Evolutionary conservation across 1,140 invertebrate species (phyloP), one percentile per base, ranked within the genome.

Genomic region (Calosoma granatense): DNA sequence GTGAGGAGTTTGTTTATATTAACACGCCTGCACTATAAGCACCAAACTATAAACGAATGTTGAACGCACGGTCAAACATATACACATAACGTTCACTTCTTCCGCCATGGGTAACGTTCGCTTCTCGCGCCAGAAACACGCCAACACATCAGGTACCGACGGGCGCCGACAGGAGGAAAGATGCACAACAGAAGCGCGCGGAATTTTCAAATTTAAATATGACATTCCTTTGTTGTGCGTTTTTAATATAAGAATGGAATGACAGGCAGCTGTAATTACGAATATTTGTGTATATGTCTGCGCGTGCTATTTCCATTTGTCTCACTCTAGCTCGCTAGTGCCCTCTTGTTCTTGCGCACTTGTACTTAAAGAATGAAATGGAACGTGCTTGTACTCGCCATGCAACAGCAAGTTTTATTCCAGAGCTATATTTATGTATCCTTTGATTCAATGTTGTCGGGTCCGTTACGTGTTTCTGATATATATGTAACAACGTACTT

Each of bases 1-100:
- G 3, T 47, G 6, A n/a, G n/a, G n/a, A 17, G 63, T 66, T 69
- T 69, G 67, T 69, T 69, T 69, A 69, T 67, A 63, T 69, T 69
- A 69, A 58, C 61, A 64, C 64, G 61, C 65, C 61, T 67, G 63
- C 65, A 63, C 41, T 47, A 47, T 47, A 47, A 12, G 17, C 26
- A 17, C 41, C 4, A 11, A n/a, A n/a, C 4, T 47, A 47, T 11
- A 47, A 6, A 47, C 41, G 15, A 17, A 17, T 47, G 9, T 47
- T 47, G 3, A 47, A 47, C 41, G 15, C 41, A 3, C 26, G 26
- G 4, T 30, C 26, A 30, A 14, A 30, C 14, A 30, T 30, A 30
- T n/a, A n/a, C n/a, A n/a, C n/a, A n/a, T 14, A 30, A 30, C 26
- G 26, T 14, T 30, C n/a, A 14, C 14, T 30, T 30, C 26, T 30